Evolutionary conservation across 1,140 invertebrate species (phyloP), one percentile per base, ranked within the genome.

Genomic region (Drosophila lacteicornis): DNA sequence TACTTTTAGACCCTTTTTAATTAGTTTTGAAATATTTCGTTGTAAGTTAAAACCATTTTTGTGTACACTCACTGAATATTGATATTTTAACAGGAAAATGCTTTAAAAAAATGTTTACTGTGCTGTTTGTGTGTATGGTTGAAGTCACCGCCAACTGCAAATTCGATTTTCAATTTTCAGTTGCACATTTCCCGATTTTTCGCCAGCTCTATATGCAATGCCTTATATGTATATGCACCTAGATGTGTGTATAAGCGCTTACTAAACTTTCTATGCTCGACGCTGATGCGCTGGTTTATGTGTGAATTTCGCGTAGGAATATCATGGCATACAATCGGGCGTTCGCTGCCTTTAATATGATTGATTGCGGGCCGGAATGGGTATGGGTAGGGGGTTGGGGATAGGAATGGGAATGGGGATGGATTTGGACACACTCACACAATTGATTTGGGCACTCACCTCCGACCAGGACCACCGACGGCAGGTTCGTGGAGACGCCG

Each of bases 381-480:
- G 50, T 6, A 22, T 2, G 19, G 19, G 19, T 22, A 22, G 13
- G 22, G 22, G 2, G 7, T 9, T 15, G n/a, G n/a, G 9, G 17
- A 36, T 17, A 25, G 7, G 11, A 1, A 15, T 58, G 40, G 22
- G 38, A 22, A 47, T 46, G 15, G 25, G 56, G 38, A 43, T 65
- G 62, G 27, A 42, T 25, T 27, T 59, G 56, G 38, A 45, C 53
- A 50, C 36, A 56, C 33, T 57, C 36, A 71, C 45, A 80, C 77
- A 91, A 91, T 86, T 80, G 86, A 85, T 86, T 91, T 80, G 74
- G 75, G 68, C 62, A 78, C 91, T 93, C 93, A 97, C 97, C 97
- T 95, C 97, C 97, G 92, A 98, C 96, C 62, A 98, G 94, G 73
- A 98, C 97, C 27, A 97, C 96, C 3, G 97, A 98, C 40, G 96